Evolutionary conservation across 92 coral and sea anemone genomes (phyloP).

Genomic region (Palythoa grandiflora): DNA sequence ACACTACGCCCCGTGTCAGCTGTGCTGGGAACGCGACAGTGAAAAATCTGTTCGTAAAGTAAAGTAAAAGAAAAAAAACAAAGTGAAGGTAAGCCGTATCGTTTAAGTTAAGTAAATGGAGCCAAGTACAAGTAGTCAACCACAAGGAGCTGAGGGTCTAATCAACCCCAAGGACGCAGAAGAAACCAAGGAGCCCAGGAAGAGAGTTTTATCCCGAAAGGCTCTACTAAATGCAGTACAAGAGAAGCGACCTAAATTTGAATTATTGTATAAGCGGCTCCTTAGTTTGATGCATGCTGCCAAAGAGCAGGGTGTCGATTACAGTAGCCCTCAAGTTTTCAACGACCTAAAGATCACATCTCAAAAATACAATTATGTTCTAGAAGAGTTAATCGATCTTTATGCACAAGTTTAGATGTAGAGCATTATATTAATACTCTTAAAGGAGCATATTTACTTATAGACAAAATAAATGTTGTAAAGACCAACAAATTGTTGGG

Average conservation of each 20-base stretch:
- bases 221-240: slow-evolving; percentile 14
- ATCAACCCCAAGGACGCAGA: too few relatives aligned
- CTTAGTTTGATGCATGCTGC: not conserved
- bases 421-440: not conserved
- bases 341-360: not conserved
- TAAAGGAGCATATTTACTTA: not conserved
- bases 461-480: too few relatives aligned
- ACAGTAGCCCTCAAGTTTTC: too few relatives aligned
- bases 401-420: too few relatives aligned
- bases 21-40: not conserved
- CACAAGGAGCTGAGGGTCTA: too few relatives aligned
- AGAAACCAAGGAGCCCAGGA: not conserved
- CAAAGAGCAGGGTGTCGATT: not conserved
- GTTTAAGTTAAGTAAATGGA: slow-evolving; percentile 26
- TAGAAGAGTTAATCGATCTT: too few relatives aligned
- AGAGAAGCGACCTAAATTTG: slow-evolving; percentile 16
- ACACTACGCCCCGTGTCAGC: too few relatives aligned
- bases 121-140: slow-evolving; percentile 9
- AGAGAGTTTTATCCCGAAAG: not conserved
- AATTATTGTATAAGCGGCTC: slow-evolving; percentile 19
- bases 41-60: slow-evolving; percentile 24
- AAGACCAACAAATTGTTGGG: too few relatives aligned
- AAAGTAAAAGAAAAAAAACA: not conserved
- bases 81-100: slow-evolving; percentile 25
- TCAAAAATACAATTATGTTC: not conserved